Base-by-base conservation (phyloP, 2,888 invertebrate species). In the Lithophane leautieri region DNA sequence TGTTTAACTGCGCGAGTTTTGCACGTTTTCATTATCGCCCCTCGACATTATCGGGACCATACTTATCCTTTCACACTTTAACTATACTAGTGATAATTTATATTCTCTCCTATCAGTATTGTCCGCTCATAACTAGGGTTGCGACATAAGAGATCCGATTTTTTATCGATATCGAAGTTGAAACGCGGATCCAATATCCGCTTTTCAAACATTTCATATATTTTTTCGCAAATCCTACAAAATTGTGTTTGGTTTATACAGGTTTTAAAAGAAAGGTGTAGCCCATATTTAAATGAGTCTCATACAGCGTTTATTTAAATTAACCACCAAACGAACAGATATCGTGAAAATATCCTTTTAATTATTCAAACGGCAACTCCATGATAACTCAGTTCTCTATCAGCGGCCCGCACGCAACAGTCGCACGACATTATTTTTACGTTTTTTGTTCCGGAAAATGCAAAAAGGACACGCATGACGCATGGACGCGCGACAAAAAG, bases 401-500 rank as follows among this genome's bases (percentile, higher is more conserved):
- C 74, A 78, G 75, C 52, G 44, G 70, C 75, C 73, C 71, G 69
- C 83, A 77, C 81, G 84, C 84, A 84, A 83, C 77, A 71, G 81
- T 77, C 81, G 61, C 71, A 77, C 69, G 65, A 74, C 84, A 84
- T 84, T 84, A 81, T 84, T 83, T 83, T 72, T 40, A 11, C 14
- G 8, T 6, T 68, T 82, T 84, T 81, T 76, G 71, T 77, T 66
- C 28, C 73, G 81, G 82, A 70, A 78, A 81, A 84, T 85, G 85
- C 78, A 85, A 79, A 86, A 79, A 86, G 84, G 83, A 87, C 87
- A 89, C 89, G 88, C 88, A 92, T 86, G 85, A 79, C 81, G 78
- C 78, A 75, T 81, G 85, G 78, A 73, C 81, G 81, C 83, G 86
- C 89, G 87, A 86, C 90, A 92, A 92, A 94, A 94, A 90, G 89